A percentile compares a stretch with the other conserved stretches of the same genome.
Conservation (phyloP, 1,140 invertebrate genomes). For the Caerostris extrusa region DNA sequence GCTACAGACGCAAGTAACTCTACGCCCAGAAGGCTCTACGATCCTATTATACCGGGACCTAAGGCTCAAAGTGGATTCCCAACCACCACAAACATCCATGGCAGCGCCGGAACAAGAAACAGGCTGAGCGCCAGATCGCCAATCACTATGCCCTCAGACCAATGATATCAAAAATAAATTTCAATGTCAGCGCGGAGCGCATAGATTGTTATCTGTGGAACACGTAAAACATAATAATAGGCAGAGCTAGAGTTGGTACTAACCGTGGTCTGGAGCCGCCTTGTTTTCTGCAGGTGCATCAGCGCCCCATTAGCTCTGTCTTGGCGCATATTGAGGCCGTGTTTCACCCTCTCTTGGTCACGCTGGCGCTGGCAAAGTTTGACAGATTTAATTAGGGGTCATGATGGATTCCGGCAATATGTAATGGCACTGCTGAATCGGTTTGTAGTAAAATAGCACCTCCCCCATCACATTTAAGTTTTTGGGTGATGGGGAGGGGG, state of each 20-base stretch:
- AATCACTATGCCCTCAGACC: too few species aligned
- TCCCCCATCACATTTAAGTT: too few species aligned
- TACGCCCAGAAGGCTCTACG: too few species aligned
- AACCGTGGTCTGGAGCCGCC: neutral
- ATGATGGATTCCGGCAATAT: constrained; percentile 18
- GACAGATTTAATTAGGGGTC: neutral
- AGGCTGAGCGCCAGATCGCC: too few species aligned
- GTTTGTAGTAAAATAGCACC: neutral
- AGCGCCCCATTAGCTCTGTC: neutral
- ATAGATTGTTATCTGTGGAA: neutral
- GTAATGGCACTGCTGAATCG: constrained; percentile 6
- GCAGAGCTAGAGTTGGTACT: neutral
- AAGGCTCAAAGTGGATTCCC: too few species aligned
- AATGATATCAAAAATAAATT: too few species aligned
- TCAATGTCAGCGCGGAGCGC: neutral
- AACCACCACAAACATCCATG: too few species aligned
- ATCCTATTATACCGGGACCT: too few species aligned
- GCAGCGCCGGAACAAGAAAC: too few species aligned
- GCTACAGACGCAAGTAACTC: too few species aligned
- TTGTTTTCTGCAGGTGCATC: neutral
- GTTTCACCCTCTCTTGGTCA: neutral
- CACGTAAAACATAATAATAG: constrained; percentile 2
- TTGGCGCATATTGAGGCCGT: neutral
- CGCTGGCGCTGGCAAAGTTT: neutral
- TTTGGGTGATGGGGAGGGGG: too few species aligned